A percentile compares a stretch with the other conserved stretches of the same genome.
These are phyloP conservation scores for Botia kubotai DNA, from an alignment of 2,797 vertebrate species.

Conservation along the genomic window DNA sequence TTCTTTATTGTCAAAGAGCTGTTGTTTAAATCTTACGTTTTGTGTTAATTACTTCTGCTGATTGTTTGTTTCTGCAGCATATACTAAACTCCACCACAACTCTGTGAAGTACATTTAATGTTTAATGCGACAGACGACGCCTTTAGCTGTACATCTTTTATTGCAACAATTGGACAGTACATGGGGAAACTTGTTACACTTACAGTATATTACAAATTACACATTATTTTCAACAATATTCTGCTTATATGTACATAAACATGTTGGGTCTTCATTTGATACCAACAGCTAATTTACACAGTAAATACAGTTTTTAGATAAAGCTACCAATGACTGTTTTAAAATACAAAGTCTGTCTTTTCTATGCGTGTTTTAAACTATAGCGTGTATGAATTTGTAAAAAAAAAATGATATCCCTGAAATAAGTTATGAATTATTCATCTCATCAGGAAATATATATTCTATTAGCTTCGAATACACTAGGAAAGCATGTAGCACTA, in stretches of 20 bases:
- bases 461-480: conserved; percentile 59
- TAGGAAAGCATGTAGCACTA: conserved; percentile 60
- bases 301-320: conserved; percentile 78
- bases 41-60: too few relatives aligned
- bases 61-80: too few relatives aligned
- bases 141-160: conserved; percentile 77
- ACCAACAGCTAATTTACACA: conserved; percentile 80
- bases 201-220: conserved; percentile 80
- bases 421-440: conserved; percentile 59
- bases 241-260: conserved; percentile 78
- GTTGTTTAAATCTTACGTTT: too few relatives aligned
- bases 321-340: conserved; percentile 35
- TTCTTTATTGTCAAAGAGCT: too few relatives aligned
- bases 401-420: conserved; percentile 41
- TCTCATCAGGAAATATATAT: conserved; percentile 43
- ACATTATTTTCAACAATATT: conserved; percentile 65
- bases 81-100: neutral
- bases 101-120: neutral
- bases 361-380: conserved; percentile 3
- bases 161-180: conserved; percentile 71
- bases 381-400: conserved; percentile 29
- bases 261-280: conserved; percentile 67
- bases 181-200: conserved; percentile 74
- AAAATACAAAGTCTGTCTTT: neutral
- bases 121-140: neutral